Evolutionary conservation across 2,113 vertebrate species (phyloP).

Genomic region (Emydura subglobosa): DNA sequence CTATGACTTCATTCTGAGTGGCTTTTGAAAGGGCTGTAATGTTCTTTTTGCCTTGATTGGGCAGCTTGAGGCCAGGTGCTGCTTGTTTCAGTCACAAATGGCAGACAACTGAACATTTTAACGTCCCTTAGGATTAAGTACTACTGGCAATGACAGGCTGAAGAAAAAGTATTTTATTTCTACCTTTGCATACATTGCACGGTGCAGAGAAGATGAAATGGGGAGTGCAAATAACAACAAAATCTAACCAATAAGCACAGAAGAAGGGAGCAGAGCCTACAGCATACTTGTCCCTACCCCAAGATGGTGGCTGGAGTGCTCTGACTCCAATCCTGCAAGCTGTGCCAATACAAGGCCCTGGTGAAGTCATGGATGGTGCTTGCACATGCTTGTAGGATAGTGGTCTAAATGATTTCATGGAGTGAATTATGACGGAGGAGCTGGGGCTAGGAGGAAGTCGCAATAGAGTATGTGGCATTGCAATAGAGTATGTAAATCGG

Average conservation of each 20-base stretch:
- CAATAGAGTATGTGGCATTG: background rate
- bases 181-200: background rate
- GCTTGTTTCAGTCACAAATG: background rate
- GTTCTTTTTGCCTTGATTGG: background rate
- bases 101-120: background rate
- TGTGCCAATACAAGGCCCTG: background rate
- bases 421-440: background rate
- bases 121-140: background rate
- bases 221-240: background rate
- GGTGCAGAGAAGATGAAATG: background rate
- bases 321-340: background rate
- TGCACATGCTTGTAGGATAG: background rate
- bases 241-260: background rate
- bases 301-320: background rate
- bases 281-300: background rate
- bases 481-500: background rate
- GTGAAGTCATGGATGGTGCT: background rate
- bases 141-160: background rate
- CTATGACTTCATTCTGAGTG: background rate
- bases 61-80: background rate
- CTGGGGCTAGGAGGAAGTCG: background rate
- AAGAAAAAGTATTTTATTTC: background rate
- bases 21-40: rapidly evolving
- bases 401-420: background rate
- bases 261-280: background rate